A percentile compares a stretch with the other conserved stretches of the same genome.
Conservation (phyloP, 1,140 invertebrate species). For the Drosophila ohnishii region DNA sequence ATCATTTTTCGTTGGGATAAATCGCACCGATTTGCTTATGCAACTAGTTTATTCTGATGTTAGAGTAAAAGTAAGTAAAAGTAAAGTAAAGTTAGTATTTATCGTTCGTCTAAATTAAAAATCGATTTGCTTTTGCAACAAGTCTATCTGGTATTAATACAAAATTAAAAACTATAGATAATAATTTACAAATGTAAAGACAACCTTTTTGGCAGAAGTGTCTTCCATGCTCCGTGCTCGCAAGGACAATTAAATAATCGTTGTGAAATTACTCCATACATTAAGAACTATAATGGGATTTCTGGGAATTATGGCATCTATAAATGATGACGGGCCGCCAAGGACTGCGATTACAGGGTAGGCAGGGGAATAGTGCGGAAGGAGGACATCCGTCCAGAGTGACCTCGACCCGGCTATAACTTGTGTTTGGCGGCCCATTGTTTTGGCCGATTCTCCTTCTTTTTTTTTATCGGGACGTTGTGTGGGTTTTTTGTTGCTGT, state of each 20-base stretch:
- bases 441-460: conserved; percentile 5
- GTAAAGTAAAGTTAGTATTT: background rate
- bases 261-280: conserved; percentile 4
- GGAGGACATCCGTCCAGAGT: conserved; percentile 24
- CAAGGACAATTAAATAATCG: conserved; percentile 6
- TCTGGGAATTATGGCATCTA: conserved; percentile 9
- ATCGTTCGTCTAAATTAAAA: background rate
- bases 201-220: too few relatives aligned
- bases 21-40: too few relatives aligned
- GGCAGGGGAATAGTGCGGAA: background rate
- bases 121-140: too few relatives aligned
- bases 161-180: background rate
- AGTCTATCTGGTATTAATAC: background rate
- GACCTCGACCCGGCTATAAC: conserved; percentile 67
- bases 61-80: background rate
- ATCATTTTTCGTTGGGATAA: background rate
- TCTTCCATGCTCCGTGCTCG: background rate
- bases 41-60: background rate
- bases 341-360: conserved; percentile 31
- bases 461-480: conserved; percentile 17
- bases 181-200: too few relatives aligned
- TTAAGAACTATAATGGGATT: conserved; percentile 5
- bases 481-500: conserved; percentile 15
- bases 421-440: conserved; percentile 37
- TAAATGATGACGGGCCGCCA: conserved; percentile 7